Conservation (phyloP, 1,140 invertebrate species). For the Pentalonia nigronervosa region DNA sequence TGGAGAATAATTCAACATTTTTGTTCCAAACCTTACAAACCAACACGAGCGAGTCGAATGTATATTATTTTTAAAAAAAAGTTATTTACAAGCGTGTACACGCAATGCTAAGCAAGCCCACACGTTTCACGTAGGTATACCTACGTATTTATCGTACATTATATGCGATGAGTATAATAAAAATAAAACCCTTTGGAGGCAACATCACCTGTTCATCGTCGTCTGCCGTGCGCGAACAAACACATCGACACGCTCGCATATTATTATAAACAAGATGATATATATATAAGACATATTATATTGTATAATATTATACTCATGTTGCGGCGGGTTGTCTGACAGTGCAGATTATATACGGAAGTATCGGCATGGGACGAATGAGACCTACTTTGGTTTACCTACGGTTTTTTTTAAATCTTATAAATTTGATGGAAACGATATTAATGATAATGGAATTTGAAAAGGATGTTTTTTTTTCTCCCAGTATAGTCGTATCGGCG, state of each 20-base stretch:
- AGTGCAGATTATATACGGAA: background rate
- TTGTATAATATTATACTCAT: background rate
- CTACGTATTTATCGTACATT: background rate
- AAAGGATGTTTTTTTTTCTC: background rate
- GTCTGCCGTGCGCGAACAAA: background rate
- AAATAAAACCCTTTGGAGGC: background rate
- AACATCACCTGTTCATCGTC: background rate
- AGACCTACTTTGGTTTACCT: background rate
- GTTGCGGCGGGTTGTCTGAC: background rate
- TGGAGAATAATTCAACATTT: no score
- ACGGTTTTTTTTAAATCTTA: background rate
- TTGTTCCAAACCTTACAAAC: no score
- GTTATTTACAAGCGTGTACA: background rate
- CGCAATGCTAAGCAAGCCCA: background rate
- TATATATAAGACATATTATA: background rate
- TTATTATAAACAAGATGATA: background rate
- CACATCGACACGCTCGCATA: background rate
- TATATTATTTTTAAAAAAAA: background rate
- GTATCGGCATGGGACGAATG: background rate
- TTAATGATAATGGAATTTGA: constrained; percentile 34
- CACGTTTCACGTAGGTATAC: no score
- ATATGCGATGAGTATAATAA: background rate
- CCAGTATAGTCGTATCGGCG: no score
- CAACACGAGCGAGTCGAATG: background rate
- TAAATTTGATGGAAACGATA: constrained; percentile 33